Evolutionary conservation across 2,888 invertebrate genomes (phyloP), one percentile per base, ranked within the genome.

Genomic region (Platycheirus albimanus): DNA sequence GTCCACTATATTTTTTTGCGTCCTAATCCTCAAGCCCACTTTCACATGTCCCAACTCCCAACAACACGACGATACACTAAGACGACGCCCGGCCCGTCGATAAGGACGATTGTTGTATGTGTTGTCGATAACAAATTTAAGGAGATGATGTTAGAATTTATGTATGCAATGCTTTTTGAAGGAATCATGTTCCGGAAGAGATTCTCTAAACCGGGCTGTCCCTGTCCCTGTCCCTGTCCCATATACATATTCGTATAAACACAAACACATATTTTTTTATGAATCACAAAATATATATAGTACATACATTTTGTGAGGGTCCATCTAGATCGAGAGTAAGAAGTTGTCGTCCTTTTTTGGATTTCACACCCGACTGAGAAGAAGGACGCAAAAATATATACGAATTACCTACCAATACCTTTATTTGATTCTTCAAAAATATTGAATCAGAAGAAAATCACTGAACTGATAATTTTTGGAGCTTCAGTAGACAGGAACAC

Each of bases 301-400:
- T 20, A n/a, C n/a, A 20, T n/a, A n/a, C n/a, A n/a, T n/a, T n/a
- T 41, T 28, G 66, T 52, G 17, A 30, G 61, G 45, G 36, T 54
- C 54, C 54, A 28, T 33, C 11, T 52, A 24, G 51, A n/a, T n/a
- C n/a, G n/a, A n/a, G n/a, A n/a, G n/a, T n/a, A n/a, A n/a, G n/a
- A 11, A 49, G n/a, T 13, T 17, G 47, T 58, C 58, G 58, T 80
- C 71, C 54, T 69, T 83, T 78, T 67, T 67, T 64, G 69, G 78
- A 83, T 83, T 83, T 83, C 83, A 83, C 83, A 83, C 83, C 83
- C 83, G 81, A 83, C 77, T 77, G 81, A 67, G 49, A 36, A 67
- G 49, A 36, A 52, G 43, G 51, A 77, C 41, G 41, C 58, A 41
- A 58, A 64, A 56, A 43, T 19, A 10, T n/a, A n/a, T n/a, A n/a